Base-by-base conservation (phyloP, 2,113 vertebrate species). In the Notothenia coriiceps region DNA sequence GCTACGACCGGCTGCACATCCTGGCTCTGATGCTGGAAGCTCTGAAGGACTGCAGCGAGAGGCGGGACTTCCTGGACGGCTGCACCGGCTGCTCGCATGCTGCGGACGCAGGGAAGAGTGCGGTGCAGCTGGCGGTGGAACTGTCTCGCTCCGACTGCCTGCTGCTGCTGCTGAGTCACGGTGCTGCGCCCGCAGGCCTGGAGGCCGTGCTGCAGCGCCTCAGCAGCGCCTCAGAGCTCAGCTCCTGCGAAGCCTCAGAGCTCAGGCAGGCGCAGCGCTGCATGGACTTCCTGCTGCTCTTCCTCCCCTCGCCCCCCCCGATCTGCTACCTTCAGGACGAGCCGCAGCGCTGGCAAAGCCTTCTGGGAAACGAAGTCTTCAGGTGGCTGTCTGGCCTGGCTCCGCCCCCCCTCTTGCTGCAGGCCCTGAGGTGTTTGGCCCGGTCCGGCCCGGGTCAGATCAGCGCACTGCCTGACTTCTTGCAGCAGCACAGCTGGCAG, bases 261-360 rank as follows among this genome's bases (percentile, higher is more conserved):
- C 78, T 74, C 4, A 90, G 88, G 1, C 85, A 91, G 9, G 95
- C 94, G 2, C 93, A 93, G 35, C 93, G 95, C 73, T 97, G 97
- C 86, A 94, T 99, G 0, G 96, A 98, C 80, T 93, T 96, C 78
- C 93, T 99, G 90, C 93, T 96, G 59, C 92, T 99, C 49, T 99
- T 97, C 49, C 90, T 96, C 88, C 95, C 97, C 2, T 74, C 63
- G 4, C 71, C 75, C 0, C 55, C 57, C 0, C 22, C 10, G 0
- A 64, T 46, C 20, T 50, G 7, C 7, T 14, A 22, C 40, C 91
- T 99, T 89, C 87, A 88, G 88, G 94, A 94, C 0, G 94, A 96
- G 54, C 79, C 77, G 12, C 93, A 85, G 59, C 91, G 60, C 55
- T 99, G 98, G 97, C 95, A 91, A 90, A 83, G 91, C 52, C 89